These are phyloP conservation scores for Spodoptera exigua DNA, from an alignment of 2,888 invertebrate species.

Conservation along the genomic window DNA sequence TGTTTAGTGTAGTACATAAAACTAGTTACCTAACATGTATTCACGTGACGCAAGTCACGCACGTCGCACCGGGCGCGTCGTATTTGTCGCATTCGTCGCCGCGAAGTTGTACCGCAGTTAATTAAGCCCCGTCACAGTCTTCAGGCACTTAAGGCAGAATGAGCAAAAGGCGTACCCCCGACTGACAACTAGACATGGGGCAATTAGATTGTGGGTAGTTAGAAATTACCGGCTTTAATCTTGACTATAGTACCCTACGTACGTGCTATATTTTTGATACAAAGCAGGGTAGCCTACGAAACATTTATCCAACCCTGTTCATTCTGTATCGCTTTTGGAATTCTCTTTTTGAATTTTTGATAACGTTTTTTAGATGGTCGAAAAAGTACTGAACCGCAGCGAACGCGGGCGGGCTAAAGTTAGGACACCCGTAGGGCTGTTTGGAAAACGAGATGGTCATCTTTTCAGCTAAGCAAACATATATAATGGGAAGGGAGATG, in stretches of 20 bases:
- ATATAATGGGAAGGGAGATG: no score
- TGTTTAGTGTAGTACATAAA: background rate
- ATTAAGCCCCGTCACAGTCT: slow-evolving; percentile 74
- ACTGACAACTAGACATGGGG: slow-evolving; percentile 68
- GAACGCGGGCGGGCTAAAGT: slow-evolving; percentile 9
- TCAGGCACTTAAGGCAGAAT: slow-evolving; percentile 73
- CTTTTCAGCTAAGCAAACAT: slow-evolving; percentile 30
- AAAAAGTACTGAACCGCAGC: slow-evolving; percentile 8
- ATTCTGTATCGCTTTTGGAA: slow-evolving; percentile 24
- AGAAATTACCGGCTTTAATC: slow-evolving; percentile 59
- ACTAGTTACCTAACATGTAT: slow-evolving; percentile 2
- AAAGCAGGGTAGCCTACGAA: slow-evolving; percentile 34
- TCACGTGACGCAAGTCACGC: slow-evolving; percentile 38
- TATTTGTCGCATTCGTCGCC: slow-evolving; percentile 37
- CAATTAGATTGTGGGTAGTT: slow-evolving; percentile 72
- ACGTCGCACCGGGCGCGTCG: slow-evolving; percentile 15
- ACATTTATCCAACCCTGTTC: slow-evolving; percentile 37
- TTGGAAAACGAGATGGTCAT: slow-evolving; percentile 30
- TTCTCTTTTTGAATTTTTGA: slow-evolving; percentile 46
- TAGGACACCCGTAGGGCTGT: slow-evolving; percentile 23
- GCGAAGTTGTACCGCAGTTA: slow-evolving; percentile 64
- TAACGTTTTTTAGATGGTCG: slow-evolving; percentile 16
- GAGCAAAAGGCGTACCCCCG: slow-evolving; percentile 73
- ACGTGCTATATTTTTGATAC: slow-evolving; percentile 31
- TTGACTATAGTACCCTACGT: slow-evolving; percentile 9